phyloP scores from a whole-genome alignment of 2,888 invertebrate genomes.

The Noctua fimbriata region DNA sequence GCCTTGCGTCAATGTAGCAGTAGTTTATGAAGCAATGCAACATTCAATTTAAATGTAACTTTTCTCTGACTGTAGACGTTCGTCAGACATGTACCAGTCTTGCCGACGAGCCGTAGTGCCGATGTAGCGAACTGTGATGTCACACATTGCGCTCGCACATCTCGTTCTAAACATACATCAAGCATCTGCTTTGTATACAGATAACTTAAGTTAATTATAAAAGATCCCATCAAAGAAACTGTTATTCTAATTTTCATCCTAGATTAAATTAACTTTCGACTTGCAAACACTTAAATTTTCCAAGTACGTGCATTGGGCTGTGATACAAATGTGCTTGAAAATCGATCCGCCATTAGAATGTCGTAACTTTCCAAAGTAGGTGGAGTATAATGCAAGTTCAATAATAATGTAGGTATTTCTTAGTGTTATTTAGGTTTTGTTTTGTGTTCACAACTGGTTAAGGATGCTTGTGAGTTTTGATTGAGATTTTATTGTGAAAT shows the following conservation, averaged over 20 bases:
- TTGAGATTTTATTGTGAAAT: conserved; percentile 88
- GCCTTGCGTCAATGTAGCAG: conserved; percentile 54
- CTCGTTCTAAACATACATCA: conserved; percentile 35
- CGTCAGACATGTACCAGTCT: conserved; percentile 18
- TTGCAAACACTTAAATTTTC: conserved; percentile 61
- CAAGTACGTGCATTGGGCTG: conserved; percentile 69
- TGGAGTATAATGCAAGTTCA: conserved; percentile 68
- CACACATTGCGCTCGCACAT: conserved; percentile 7
- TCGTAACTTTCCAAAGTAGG: conserved; percentile 61
- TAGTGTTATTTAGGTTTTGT: conserved; percentile 84
- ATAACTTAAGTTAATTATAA: conserved; percentile 54
- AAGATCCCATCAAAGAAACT: conserved; percentile 55
- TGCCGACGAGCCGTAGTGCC: conserved; percentile 27
- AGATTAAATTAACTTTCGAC: conserved; percentile 56
- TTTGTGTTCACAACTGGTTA: conserved; percentile 84
- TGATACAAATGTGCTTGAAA: conserved; percentile 70
- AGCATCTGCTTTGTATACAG: conserved; percentile 55
- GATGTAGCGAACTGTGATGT: conserved; percentile 10
- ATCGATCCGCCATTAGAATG: conserved; percentile 68
- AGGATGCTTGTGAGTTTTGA: conserved; percentile 88
- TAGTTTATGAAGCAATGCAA: conserved; percentile 40
- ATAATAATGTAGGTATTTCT: conserved; percentile 78
- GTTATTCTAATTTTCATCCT: conserved; percentile 54
- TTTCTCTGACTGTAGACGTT: conserved; percentile 56
- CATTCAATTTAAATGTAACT: conserved; percentile 40